Evolutionary conservation across 2,888 invertebrate species (phyloP).

Genomic region (Choristoneura rosaceana): DNA sequence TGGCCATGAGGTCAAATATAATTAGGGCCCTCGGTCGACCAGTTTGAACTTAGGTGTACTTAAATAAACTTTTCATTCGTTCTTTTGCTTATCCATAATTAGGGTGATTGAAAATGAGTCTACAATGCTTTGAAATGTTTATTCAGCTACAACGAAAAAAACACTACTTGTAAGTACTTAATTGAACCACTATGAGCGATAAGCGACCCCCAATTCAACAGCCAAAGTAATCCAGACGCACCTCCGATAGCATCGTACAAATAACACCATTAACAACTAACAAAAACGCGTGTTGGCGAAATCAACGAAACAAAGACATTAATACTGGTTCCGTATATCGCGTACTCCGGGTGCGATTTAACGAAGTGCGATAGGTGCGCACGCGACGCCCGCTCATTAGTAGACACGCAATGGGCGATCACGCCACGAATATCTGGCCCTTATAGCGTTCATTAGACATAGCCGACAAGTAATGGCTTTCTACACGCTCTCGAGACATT

Average conservation of each 20-base stretch:
- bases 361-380: constrained; percentile 73
- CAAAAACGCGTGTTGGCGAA: constrained; percentile 53
- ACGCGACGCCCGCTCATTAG: constrained; percentile 80
- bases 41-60: background rate
- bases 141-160: constrained; percentile 8
- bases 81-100: background rate
- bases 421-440: constrained; percentile 54
- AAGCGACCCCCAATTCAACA: constrained; percentile 33
- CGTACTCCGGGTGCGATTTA: constrained; percentile 74
- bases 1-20: constrained; percentile 18
- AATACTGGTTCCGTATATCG: constrained; percentile 53
- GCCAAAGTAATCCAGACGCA: constrained; percentile 33
- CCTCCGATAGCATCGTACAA: constrained; percentile 40
- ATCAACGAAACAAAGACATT: constrained; percentile 62
- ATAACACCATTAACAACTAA: constrained; percentile 46
- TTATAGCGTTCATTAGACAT: constrained; percentile 69
- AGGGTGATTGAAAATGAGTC: background rate
- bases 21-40: background rate
- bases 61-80: background rate
- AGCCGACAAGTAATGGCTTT: constrained; percentile 65
- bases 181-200: constrained; percentile 29
- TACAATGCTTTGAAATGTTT: constrained; percentile 4
- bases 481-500: constrained; percentile 55
- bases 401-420: constrained; percentile 69
- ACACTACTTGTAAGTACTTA: no score